phyloP scores from a whole-genome alignment of 35 echinoderm and acorn worm species.

The Heliocidaris tuberculata region DNA sequence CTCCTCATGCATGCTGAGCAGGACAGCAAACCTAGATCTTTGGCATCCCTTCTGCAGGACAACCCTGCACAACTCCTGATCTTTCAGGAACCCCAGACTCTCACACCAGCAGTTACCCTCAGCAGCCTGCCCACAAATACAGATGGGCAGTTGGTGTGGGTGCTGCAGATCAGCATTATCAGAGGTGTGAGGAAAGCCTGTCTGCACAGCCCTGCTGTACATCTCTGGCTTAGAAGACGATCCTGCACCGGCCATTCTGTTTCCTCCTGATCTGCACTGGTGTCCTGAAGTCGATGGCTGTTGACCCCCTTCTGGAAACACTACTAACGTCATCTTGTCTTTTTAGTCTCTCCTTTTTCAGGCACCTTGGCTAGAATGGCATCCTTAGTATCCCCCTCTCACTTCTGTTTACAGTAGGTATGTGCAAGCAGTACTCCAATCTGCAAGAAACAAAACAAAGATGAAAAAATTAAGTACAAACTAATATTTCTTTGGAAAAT shows the following conservation, averaged over 20 bases:
- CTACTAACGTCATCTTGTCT: slow-evolving; percentile 32
- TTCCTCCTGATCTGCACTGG: slow-evolving; percentile 5
- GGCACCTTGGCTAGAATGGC: not conserved
- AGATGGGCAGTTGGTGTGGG: slow-evolving; percentile 22
- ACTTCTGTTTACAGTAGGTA: not conserved
- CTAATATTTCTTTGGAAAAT: not conserved
- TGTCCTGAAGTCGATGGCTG: slow-evolving; percentile 35
- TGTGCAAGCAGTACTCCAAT: not conserved
- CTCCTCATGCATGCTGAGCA: slow-evolving; percentile 45
- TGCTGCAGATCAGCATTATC: slow-evolving; percentile 4
- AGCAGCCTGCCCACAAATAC: slow-evolving; percentile 26
- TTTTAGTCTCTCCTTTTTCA: not conserved
- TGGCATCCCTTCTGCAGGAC: slow-evolving; percentile 23
- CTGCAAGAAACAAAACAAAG: not conserved
- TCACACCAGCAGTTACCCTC: slow-evolving; percentile 41
- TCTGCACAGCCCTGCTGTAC: slow-evolving; percentile 32
- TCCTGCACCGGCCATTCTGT: slow-evolving; percentile 29
- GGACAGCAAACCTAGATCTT: not conserved
- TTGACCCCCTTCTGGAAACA: slow-evolving; percentile 8
- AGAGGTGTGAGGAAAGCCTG: slow-evolving; percentile 39
- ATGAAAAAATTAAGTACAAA: not conserved
- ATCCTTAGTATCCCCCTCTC: not conserved
- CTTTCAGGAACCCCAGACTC: slow-evolving; percentile 35
- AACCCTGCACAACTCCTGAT: slow-evolving; percentile 29
- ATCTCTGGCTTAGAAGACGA: slow-evolving; percentile 18